phyloP scores from a whole-genome alignment of 2,797 vertebrate genomes.

The Acanthopagrus latus region DNA sequence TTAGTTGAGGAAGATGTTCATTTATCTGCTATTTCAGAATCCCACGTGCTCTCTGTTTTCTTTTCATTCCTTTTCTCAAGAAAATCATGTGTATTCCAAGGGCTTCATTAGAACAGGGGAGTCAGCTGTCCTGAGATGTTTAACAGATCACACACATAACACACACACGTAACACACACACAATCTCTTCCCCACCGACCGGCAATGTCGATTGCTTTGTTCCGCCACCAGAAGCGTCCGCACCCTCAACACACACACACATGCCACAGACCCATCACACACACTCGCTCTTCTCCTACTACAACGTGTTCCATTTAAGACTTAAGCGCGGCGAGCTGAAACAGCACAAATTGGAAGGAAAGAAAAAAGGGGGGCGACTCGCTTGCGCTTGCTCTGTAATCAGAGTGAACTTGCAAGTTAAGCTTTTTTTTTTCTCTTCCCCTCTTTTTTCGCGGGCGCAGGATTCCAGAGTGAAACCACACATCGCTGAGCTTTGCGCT shows the following conservation, averaged over 20 bases:
- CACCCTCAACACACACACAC: constrained; percentile 36
- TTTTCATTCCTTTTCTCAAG: background rate
- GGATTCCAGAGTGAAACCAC: constrained; percentile 67
- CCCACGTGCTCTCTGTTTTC: background rate
- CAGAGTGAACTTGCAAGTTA: constrained; percentile 58
- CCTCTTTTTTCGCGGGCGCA: constrained; percentile 1
- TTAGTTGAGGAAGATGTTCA: background rate
- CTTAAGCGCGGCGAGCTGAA: constrained; percentile 59
- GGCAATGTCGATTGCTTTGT: constrained; percentile 47
- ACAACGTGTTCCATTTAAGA: constrained; percentile 36
- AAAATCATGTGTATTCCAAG: background rate
- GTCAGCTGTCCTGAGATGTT: constrained; percentile 36
- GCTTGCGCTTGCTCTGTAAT: constrained; percentile 34
- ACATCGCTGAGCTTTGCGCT: constrained; percentile 17
- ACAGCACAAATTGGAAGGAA: constrained; percentile 48
- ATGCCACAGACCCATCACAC: constrained; percentile 6
- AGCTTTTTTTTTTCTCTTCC: constrained; percentile 48
- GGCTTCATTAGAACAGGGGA: constrained; percentile 20
- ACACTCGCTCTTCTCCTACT: constrained; percentile 7
- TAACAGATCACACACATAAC: constrained; percentile 22
- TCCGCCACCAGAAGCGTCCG: constrained; percentile 60
- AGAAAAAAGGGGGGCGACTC: background rate
- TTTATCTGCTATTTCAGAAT: background rate
- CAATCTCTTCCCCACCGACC: constrained; percentile 7
- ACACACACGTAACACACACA: constrained; percentile 1